These are phyloP conservation scores for Megalops atlanticus DNA, from an alignment of 2,113 vertebrate species.

Conservation along the genomic window DNA sequence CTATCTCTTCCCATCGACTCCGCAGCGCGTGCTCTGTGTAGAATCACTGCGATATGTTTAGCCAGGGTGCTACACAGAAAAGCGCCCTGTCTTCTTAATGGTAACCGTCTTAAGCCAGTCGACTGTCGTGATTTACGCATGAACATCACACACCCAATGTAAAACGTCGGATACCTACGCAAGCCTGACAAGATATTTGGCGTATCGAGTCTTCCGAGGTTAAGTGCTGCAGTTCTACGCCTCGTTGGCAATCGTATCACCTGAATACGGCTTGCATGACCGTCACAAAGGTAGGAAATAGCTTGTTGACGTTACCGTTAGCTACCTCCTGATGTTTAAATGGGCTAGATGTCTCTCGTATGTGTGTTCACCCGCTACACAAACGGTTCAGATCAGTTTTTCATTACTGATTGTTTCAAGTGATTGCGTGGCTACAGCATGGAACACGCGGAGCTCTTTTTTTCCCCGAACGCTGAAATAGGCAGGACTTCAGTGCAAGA, in stretches of 20 bases:
- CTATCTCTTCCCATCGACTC: background rate
- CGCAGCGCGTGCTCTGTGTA: background rate
- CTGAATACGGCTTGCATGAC: conserved; percentile 8
- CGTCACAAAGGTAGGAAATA: background rate
- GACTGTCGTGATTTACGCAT: background rate
- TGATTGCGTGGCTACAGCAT: background rate
- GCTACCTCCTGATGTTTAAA: background rate
- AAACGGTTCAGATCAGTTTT: background rate
- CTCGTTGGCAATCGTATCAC: background rate
- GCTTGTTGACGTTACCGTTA: too few relatives aligned
- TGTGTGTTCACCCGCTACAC: background rate
- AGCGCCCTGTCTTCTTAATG: background rate
- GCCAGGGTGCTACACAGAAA: background rate
- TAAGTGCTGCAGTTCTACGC: background rate
- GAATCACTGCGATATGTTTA: background rate
- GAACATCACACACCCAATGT: background rate
- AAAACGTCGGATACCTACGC: background rate
- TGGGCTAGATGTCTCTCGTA: background rate
- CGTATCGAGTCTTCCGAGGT: background rate
- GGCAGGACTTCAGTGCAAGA: too few relatives aligned
- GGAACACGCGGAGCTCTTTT: background rate
- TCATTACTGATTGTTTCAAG: background rate
- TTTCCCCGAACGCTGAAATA: background rate
- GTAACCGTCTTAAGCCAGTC: background rate
- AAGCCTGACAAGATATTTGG: background rate